Base-by-base conservation (phyloP, 2,888 invertebrate genomes). In the Cephus spinipes region DNA sequence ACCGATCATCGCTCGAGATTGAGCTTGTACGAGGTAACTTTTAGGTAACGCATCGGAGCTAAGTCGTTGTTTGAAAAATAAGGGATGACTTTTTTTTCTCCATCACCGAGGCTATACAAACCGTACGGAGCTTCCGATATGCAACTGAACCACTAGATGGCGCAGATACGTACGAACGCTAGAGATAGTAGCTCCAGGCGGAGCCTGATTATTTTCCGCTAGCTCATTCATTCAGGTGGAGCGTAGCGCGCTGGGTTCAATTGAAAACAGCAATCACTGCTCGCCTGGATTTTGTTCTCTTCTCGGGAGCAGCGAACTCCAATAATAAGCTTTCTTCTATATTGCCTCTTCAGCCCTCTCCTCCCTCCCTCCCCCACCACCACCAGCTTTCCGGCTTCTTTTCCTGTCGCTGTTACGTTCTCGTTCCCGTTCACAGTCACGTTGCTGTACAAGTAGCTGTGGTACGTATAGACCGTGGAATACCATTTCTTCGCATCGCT, bases 311-410 rank as follows among this genome's bases (percentile, higher is more conserved):
- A 89, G 90, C 89, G 88, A 91, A 91, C 91, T 91, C 90, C 90
- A 90, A 91, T 91, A 91, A 91, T 91, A 91, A 91, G 91, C 91
- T 91, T 91, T 91, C 91, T 91, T 90, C 90, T 91, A 90, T 91
- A 91, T 91, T 91, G 91, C 91, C 91, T 91, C 90, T 90, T 90
- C 90, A 90, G 86, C 86, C 84, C 83, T 80, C 82, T 68, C 80
- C 74, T 69, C 69, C 77, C 76, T 33, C 30, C 30, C 31, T 31
- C 30, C 76, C 80, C 35, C 35, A 34, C 34, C 34, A 1, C 34
- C 34, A 2, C 34, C 34, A 34, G 11, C 33, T 77, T 68, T 32
- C 73, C 40, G 55, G 77, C 36, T 68, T 69, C 75, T 69, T 73
- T 68, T 55, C 69, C 30, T 77, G 40, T 73, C 69, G 68, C 40